Evolutionary conservation across 2,113 vertebrate genomes (phyloP).

Genomic region (Peromyscus polionotus): DNA sequence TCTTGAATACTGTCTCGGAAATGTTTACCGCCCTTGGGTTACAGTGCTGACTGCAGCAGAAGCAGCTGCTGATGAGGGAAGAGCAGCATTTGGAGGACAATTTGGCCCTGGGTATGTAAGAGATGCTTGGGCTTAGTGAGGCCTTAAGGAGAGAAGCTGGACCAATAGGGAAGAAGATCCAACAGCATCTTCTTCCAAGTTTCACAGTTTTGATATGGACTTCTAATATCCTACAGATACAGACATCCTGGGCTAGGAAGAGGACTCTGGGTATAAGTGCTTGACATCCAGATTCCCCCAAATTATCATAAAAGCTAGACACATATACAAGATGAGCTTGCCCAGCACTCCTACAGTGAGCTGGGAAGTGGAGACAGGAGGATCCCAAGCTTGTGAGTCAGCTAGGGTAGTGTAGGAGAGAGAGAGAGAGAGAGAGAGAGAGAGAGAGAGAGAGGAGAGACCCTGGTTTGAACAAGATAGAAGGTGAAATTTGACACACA

Average conservation of each 20-base stretch:
- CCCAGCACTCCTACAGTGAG: background rate
- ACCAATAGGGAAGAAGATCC: background rate
- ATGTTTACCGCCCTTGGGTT: conserved; percentile 41
- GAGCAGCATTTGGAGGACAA: background rate
- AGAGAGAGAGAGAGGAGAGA: background rate
- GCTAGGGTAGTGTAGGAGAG: too few relatives aligned
- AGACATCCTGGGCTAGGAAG: too few relatives aligned
- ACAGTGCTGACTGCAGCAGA: background rate
- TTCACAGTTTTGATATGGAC: background rate
- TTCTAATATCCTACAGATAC: background rate
- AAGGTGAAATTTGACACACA: background rate
- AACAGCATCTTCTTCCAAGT: background rate
- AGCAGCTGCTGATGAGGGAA: background rate
- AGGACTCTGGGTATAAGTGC: background rate
- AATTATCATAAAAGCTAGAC: background rate
- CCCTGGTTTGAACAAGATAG: background rate
- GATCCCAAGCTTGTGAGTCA: background rate
- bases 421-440: background rate
- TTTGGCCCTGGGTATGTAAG: background rate
- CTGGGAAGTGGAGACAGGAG: background rate
- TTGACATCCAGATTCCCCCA: too few relatives aligned
- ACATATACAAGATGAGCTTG: too few relatives aligned
- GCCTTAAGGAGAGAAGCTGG: background rate
- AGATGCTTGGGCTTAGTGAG: conserved; percentile 1
- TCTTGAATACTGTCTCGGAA: conserved; percentile 53